Base-by-base conservation (phyloP, 2,888 invertebrate species). In the Chironomus riparius region DNA sequence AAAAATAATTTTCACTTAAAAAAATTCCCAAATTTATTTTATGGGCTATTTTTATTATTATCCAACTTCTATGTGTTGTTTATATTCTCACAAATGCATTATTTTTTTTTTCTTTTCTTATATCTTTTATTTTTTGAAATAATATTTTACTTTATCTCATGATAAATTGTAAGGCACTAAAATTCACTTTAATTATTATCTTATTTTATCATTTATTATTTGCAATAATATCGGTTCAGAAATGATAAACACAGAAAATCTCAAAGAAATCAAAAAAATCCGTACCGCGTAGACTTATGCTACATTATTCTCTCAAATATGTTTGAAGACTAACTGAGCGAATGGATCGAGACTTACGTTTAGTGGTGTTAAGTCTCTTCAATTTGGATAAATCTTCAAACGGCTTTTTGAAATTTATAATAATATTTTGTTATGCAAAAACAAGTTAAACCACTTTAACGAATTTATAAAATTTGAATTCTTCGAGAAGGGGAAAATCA, bases 1-100 rank as follows among this genome's bases (percentile, higher is more conserved):
- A 6, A 22, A 12, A 15, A 62, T 10, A 18, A 65, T 56, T 12
- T 56, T 18, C 18, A 18, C n/a, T 56, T 18, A 38, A 74, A 24
- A 74, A 74, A 74, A 48, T 62, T 68, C 74, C 61, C 68, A 21
- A 47, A 22, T 68, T 38, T 28, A 18, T 74, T 7, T 5, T 6
- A 28, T 62, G 74, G 74, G 74, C 74, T 74, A 74, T 74, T 74
- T 73, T 74, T 74, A 47, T 74, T 22, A 47, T 28, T 62, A 38
- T 56, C 18, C 56, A 56, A 56, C 56, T 56, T 56, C 56, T 18
- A 56, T 56, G 56, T 56, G 18, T 56, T 56, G 15, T 56, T 56
- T 56, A 18, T 56, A 56, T 56, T 56, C 18, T 56, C 56, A 56
- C 56, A 56, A 56, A 65, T 65, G 65, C 65, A 21, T 47, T 74